Evolutionary conservation across 2,113 vertebrate species (phyloP), one percentile per base, ranked within the genome.

Genomic region (Cyprinodon brontotheroides): DNA sequence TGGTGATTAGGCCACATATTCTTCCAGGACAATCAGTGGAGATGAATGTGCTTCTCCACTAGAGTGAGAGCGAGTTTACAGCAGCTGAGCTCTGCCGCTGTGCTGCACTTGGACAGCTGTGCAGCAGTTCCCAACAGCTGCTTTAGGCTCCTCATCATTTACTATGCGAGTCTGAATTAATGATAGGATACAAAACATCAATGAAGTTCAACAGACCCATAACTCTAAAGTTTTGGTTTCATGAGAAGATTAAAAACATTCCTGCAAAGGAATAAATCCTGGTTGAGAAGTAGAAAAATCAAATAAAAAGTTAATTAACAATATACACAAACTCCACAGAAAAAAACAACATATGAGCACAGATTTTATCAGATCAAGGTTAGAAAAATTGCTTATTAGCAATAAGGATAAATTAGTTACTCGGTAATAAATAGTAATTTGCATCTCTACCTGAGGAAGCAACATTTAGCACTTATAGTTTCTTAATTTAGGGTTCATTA

Each of bases 1-100:
- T 29, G 37, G 40, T 62, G 61, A 72, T 83, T 81, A 79, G 57
- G 47, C 4, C 37, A 39, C 53, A 48, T 72, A 78, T 65, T 78
- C 63, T 83, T 37, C 75, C 37, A 39, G 40, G 69, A 61, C 65
- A 74, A 63, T 61, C 53, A 60, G 7, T 36, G 72, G 40, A 40
- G 62, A 72, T 59, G 3, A 70, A 68, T 61, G 74, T 43, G 15
- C 61, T 77, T 65, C 72, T 59, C 7, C 60, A 68, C 60, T 20
- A 62, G 62, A n/a, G 17, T 63, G 3, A n/a, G 12, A 82, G 53
- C 62, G 43, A 59, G 39, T 67, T 12, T 62, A 43, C 75, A 73
- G 61, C 65, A 82, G 72, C 60, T 67, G 57, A 63, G 57, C 65
- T 64, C 64, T 38, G 68, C 60, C 41, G 48, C 65, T 65, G 37